A percentile compares a stretch with the other conserved stretches of the same genome.
These are phyloP conservation scores for Redunca redunca DNA, from an alignment of 2,113 vertebrate species.

Conservation along the genomic window DNA sequence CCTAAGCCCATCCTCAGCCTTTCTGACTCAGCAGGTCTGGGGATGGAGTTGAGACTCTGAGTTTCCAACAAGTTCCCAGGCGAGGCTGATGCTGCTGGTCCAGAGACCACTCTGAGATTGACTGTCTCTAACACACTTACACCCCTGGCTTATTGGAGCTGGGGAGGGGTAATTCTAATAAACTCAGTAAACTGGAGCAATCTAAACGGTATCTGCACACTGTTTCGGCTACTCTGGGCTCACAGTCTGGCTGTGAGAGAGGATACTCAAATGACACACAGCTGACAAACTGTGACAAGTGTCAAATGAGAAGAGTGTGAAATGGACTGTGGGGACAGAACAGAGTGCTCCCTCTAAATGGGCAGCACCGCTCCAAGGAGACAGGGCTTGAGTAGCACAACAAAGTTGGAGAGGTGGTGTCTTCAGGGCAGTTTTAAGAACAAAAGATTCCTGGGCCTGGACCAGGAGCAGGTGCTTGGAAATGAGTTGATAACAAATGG, in stretches of 20 bases:
- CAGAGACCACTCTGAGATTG: background rate
- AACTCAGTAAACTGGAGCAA: background rate
- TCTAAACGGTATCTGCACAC: no score
- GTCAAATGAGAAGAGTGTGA: background rate
- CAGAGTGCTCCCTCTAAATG: background rate
- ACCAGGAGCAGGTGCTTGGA: background rate
- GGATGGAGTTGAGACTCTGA: background rate
- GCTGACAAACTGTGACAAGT: background rate
- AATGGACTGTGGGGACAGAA: background rate
- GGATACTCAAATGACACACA: background rate
- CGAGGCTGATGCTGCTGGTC: background rate
- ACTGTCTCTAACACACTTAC: background rate
- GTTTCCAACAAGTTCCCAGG: background rate
- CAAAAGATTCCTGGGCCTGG: background rate
- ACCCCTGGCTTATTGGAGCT: background rate
- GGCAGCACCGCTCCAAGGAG: background rate
- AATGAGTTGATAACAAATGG: background rate
- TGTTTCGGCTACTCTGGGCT: background rate
- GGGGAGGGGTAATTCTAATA: background rate
- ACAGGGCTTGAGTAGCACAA: background rate
- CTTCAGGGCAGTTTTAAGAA: background rate
- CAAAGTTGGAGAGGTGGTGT: fast-evolving
- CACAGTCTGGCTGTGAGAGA: background rate
- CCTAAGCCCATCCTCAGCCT: background rate
- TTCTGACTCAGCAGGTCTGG: background rate